These are phyloP conservation scores for Aythya baeri DNA, from an alignment of 2,113 vertebrate species.

Conservation along the genomic window DNA sequence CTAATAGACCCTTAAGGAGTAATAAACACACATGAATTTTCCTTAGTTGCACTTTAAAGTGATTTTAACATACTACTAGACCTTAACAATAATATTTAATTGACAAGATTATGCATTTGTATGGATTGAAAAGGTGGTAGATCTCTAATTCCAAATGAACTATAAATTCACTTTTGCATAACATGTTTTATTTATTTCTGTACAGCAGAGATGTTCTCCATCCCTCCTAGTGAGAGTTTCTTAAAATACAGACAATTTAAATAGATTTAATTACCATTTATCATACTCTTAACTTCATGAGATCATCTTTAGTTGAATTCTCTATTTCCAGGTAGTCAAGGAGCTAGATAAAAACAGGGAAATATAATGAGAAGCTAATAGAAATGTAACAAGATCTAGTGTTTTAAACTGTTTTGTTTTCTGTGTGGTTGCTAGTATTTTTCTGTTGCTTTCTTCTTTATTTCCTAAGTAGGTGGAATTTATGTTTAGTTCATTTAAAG, in stretches of 20 bases:
- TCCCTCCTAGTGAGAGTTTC: slow-evolving; percentile 80
- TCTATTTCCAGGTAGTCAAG: slow-evolving; percentile 57
- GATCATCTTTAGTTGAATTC: slow-evolving; percentile 70
- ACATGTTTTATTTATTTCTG: slow-evolving; percentile 88
- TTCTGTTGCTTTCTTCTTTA: neutral
- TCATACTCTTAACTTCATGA: slow-evolving; percentile 78
- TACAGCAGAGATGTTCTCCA: slow-evolving; percentile 75
- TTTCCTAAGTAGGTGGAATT: neutral
- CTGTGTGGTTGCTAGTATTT: neutral
- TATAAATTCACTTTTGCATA: slow-evolving; percentile 85
- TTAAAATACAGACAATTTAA: slow-evolving; percentile 82
- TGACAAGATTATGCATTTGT: slow-evolving; percentile 88
- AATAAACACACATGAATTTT: slow-evolving; percentile 87
- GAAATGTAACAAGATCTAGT: neutral
- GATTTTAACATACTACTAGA: slow-evolving; percentile 86
- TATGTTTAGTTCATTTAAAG: neutral
- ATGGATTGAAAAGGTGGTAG: slow-evolving; percentile 83
- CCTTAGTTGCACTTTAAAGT: slow-evolving; percentile 86
- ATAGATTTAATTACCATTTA: slow-evolving; percentile 82
- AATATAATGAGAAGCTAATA: slow-evolving; percentile 16
- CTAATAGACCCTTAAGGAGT: slow-evolving; percentile 88
- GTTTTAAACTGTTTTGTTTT: neutral
- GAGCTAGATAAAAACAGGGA: slow-evolving; percentile 14
- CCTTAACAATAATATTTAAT: slow-evolving; percentile 90
- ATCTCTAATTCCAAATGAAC: slow-evolving; percentile 83